Base-by-base conservation (phyloP, 2,797 vertebrate genomes). In the Kryptopterus vitreolus region DNA sequence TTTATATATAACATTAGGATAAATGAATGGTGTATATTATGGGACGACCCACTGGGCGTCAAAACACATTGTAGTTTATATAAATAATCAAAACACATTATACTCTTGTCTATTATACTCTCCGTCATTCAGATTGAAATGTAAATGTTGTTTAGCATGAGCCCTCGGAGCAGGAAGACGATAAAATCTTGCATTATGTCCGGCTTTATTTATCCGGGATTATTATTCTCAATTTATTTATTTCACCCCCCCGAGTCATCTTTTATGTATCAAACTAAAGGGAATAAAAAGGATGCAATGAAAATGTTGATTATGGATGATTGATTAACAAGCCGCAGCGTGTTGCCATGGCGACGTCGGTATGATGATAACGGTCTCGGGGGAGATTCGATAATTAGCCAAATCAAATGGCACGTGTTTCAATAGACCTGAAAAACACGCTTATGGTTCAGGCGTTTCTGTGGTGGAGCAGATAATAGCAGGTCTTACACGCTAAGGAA, bases 271-370 rank as follows among this genome's bases (percentile, higher is more conserved):
- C 5, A 18, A 46, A 52, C 18, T 31, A 6, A 52, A 50, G 43
- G 2, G 38, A 43, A 6, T 18, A 20, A n/a, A 20, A n/a, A 4
- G 24, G 8, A 16, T 29, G 68, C 46, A 31, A 18, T 31, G 20
- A 2, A n/a, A 53, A 3, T 16, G 4, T 57, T 57, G 57, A 26
- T 58, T 58, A 16, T 8, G n/a, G 22, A 43, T n/a, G 53, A 26
- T 11, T n/a, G 29, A 11, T 74, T 74, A 43, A 43, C 26, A 58
- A 20, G 22, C 52, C 24, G 24, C 11, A 38, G 70, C 24, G 2
- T 24, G 71, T 73, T 58, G 33, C 52, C 52, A 58, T 58, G 33
- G 71, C 29, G 22, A 72, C 31, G 4, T 72, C n/a, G n/a, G 46
- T 22, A 52, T 31, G 12, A 52, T 31, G 12, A 20, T 22, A 13